Conservation (phyloP, 2,888 invertebrate genomes). For the Villa cingulata region DNA sequence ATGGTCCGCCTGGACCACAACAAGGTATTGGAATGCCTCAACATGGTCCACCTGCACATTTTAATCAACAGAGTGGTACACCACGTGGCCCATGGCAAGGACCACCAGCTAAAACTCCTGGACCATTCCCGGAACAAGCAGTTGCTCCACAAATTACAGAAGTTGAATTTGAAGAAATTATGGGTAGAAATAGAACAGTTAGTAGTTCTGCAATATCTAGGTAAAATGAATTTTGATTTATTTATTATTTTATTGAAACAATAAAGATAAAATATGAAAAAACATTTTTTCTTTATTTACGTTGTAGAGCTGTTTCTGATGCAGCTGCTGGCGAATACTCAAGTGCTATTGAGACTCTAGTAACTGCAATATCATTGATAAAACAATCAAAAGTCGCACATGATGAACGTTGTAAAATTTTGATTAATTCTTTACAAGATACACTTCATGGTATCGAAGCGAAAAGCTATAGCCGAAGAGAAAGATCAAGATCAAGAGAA, state of each 20-base stretch:
- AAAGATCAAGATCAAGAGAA: conserved; percentile 41
- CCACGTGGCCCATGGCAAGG: conserved; percentile 55
- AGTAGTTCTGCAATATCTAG: conserved; percentile 90
- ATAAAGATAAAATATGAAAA: not conserved
- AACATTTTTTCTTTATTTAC: no score
- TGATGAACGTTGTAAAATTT: conserved; percentile 95
- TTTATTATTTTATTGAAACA: not conserved
- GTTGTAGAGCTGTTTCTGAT: conserved; percentile 81
- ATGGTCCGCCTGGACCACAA: conserved; percentile 38
- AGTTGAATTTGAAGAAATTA: conserved; percentile 96
- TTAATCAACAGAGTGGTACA: conserved; percentile 50
- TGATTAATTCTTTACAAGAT: conserved; percentile 92
- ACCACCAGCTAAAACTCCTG: conserved; percentile 31
- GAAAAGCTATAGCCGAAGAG: conserved; percentile 80
- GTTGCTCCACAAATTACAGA: conserved; percentile 63
- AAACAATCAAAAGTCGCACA: conserved; percentile 78
- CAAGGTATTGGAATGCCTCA: conserved; percentile 37
- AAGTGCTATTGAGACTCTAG: conserved; percentile 95
- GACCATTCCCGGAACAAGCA: conserved; percentile 29
- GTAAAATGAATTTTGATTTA: conserved; percentile 14
- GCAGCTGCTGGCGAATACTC: conserved; percentile 96
- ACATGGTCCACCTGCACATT: conserved; percentile 53
- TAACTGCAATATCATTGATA: conserved; percentile 95
- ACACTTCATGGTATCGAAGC: conserved; percentile 95
- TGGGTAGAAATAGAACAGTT: conserved; percentile 93